phyloP scores from a whole-genome alignment of 1,140 invertebrate species.

The Drosophila willistoni region DNA sequence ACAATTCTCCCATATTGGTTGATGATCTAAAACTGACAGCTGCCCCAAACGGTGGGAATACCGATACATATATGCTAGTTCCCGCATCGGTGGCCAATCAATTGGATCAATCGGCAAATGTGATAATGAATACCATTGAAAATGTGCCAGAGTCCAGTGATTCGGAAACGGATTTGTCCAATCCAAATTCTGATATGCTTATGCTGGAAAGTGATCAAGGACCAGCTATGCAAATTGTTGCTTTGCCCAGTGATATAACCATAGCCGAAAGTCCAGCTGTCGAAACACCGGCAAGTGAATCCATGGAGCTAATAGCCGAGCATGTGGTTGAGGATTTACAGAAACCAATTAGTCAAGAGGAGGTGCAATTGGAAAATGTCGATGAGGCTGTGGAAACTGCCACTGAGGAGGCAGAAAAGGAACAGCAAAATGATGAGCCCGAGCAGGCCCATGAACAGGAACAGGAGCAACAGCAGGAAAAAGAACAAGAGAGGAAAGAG shows the following conservation, averaged over 20 bases:
- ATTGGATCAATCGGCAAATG: conserved; percentile 64
- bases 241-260: conserved; percentile 59
- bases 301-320: conserved; percentile 54
- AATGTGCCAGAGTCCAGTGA: conserved; percentile 20
- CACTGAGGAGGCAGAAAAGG: conserved; percentile 36
- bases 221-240: conserved; percentile 64
- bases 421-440: not conserved
- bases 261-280: conserved; percentile 30
- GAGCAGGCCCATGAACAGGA: conserved; percentile 14
- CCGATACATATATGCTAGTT: conserved; percentile 73
- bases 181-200: conserved; percentile 61
- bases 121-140: conserved; percentile 66
- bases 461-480: not conserved
- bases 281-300: not conserved
- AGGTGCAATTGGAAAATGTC: conserved; percentile 49
- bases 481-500: not conserved
- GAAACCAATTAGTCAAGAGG: conserved; percentile 48
- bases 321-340: conserved; percentile 52
- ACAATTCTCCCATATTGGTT: conserved; percentile 41
- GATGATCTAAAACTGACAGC: conserved; percentile 75
- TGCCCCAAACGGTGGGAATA: conserved; percentile 48
- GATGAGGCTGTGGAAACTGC: conserved; percentile 39
- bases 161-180: conserved; percentile 25
- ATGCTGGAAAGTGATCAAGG: conserved; percentile 77
- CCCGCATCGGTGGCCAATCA: conserved; percentile 66